Percentiles rank a stretch among this genome's conserved stretches.
These are phyloP conservation scores for Tachina fera DNA, from an alignment of 2,888 invertebrate species.

Conservation along the genomic window DNA sequence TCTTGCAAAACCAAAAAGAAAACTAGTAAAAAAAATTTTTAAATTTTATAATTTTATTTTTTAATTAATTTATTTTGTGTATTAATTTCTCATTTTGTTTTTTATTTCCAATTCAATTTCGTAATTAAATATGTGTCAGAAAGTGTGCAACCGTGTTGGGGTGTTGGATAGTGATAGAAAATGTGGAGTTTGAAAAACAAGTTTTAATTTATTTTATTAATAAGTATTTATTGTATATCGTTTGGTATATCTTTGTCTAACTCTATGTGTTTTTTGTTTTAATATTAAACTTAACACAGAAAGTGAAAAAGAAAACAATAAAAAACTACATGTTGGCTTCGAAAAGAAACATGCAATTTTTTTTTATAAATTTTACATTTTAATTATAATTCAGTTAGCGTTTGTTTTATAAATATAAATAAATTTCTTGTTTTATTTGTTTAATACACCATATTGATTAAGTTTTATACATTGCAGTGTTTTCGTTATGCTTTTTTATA, in stretches of 20 bases:
- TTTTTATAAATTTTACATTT: constrained; percentile 66
- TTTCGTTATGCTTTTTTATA: constrained; percentile 49
- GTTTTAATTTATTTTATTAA: constrained; percentile 64
- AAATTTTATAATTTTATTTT: constrained; percentile 40
- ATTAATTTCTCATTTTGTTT: constrained; percentile 30
- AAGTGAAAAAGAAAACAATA: constrained; percentile 37
- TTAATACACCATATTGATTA: constrained; percentile 74
- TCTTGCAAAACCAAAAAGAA: neutral
- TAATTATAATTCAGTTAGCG: constrained; percentile 72
- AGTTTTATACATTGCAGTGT: constrained; percentile 71
- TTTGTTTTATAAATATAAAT: constrained; percentile 68
- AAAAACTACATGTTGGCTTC: constrained; percentile 44
- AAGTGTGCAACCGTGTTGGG: constrained; percentile 17
- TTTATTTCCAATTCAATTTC: constrained; percentile 30
- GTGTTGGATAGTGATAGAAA: constrained; percentile 32
- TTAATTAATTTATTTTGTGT: constrained; percentile 36
- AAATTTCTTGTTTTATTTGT: constrained; percentile 55
- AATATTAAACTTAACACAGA: constrained; percentile 41
- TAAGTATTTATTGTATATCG: constrained; percentile 71
- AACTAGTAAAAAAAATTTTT: constrained; percentile 69
- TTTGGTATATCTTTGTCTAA: constrained; percentile 72
- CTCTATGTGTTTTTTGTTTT: constrained; percentile 59
- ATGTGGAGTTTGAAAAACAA: constrained; percentile 55
- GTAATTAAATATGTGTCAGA: constrained; percentile 58
- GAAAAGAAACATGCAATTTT: constrained; percentile 38